These are phyloP conservation scores for Pogonomyrmex barbatus DNA, from an alignment of 1,140 invertebrate genomes.

Conservation along the genomic window DNA sequence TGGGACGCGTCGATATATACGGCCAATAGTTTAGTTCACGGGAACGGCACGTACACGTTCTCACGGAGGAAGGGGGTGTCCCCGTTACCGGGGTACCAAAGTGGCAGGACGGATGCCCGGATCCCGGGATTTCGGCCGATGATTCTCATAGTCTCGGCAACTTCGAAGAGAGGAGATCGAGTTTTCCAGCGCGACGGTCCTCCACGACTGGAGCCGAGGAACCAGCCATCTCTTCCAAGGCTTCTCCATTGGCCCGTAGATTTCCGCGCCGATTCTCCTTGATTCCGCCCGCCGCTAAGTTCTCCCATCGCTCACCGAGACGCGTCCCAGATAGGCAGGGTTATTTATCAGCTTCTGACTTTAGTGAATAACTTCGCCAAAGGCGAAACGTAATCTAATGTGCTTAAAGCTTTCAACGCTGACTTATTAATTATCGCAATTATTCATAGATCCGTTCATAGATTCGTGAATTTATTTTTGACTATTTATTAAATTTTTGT, in stretches of 20 bases:
- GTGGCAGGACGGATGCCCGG: constrained; percentile 35
- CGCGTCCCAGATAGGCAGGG: constrained; percentile 49
- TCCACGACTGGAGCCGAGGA: constrained; percentile 33
- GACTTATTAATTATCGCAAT: constrained; percentile 23
- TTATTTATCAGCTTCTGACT: constrained; percentile 59
- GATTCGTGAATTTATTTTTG: background rate
- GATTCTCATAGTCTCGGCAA: constrained; percentile 50
- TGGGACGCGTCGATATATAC: constrained; percentile 60
- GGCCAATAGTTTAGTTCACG: constrained; percentile 57
- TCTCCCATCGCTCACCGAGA: constrained; percentile 46
- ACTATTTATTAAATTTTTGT: background rate
- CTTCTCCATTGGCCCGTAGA: constrained; percentile 52
- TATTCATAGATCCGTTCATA: background rate
- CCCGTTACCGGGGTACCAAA: constrained; percentile 42
- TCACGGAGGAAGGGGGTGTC: constrained; percentile 29
- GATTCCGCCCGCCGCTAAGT: constrained; percentile 42
- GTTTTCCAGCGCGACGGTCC: constrained; percentile 47
- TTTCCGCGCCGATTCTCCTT: constrained; percentile 56
- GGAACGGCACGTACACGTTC: constrained; percentile 24
- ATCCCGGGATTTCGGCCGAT: constrained; percentile 50
- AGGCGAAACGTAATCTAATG: background rate
- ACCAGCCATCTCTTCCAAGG: constrained; percentile 26
- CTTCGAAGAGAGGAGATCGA: constrained; percentile 45
- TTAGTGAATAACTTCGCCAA: constrained; percentile 6
- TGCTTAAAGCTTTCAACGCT: background rate